phyloP scores from a whole-genome alignment of 2,888 invertebrate species.

The Elgonia sp. region DNA sequence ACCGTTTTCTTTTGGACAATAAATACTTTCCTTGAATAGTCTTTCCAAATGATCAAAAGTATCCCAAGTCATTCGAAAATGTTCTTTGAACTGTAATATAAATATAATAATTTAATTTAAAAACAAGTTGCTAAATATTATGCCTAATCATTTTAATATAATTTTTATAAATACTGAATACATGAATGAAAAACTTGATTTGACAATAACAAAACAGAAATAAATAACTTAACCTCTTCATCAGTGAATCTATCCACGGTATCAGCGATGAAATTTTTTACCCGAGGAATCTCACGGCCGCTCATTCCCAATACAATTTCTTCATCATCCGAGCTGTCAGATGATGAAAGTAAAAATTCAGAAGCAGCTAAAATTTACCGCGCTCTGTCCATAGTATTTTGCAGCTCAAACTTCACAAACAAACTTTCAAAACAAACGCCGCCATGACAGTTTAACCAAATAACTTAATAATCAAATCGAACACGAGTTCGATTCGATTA shows the following conservation, averaged over 20 bases:
- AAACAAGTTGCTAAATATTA: neutral
- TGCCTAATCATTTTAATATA: neutral
- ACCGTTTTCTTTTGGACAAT: neutral
- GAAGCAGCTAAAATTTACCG: neutral
- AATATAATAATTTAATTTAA: neutral
- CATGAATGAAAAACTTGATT: too few relatives aligned
- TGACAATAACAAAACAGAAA: neutral
- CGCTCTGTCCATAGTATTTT: too few relatives aligned
- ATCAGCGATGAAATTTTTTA: neutral
- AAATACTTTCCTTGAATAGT: conserved; percentile 13
- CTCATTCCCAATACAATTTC: neutral
- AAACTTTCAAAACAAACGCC: too few relatives aligned
- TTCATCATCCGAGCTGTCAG: neutral
- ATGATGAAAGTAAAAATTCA: conserved; percentile 6
- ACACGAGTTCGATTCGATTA: too few relatives aligned
- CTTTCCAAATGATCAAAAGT: conserved; percentile 6
- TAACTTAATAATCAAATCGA: too few relatives aligned
- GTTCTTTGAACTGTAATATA: neutral
- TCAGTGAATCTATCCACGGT: conserved; percentile 2
- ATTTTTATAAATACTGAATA: neutral
- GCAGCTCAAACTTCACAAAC: too few relatives aligned
- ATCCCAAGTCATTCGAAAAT: neutral
- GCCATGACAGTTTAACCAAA: too few relatives aligned
- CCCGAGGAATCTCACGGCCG: neutral
- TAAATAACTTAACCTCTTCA: neutral